A percentile compares a stretch with the other conserved stretches of the same genome.
Evolutionary conservation across 2,113 vertebrate species (phyloP).

Genomic region (Theristicus caerulescens): DNA sequence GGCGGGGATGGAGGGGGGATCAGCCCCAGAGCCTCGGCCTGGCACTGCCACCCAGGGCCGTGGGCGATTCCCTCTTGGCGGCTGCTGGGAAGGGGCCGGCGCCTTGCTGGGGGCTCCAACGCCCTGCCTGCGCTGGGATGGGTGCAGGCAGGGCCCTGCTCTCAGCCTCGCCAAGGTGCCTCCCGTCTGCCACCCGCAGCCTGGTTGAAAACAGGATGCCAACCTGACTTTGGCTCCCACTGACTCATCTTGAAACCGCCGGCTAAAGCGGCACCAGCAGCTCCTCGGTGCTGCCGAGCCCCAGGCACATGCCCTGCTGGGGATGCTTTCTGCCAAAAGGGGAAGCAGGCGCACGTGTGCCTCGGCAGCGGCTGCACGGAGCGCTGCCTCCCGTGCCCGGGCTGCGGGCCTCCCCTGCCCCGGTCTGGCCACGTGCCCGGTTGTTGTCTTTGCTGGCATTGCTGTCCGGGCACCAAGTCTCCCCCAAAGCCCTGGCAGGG

Average conservation of each 20-base stretch:
- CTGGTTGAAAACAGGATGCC: constrained; percentile 45
- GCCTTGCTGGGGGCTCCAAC: accelerated
- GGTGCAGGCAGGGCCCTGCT: not conserved
- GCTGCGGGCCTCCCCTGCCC: not conserved
- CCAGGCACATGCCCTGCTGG: accelerated
- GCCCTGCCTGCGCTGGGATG: not conserved
- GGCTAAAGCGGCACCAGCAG: not conserved
- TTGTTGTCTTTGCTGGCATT: not conserved
- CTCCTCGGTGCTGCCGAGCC: not conserved
- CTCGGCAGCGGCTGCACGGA: accelerated
- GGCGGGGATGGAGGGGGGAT: not conserved
- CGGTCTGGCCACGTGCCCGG: accelerated
- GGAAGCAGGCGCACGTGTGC: not conserved
- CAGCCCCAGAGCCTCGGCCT: not conserved
- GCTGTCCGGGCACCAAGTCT: not conserved
- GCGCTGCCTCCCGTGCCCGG: not conserved
- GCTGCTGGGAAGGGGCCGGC: not conserved
- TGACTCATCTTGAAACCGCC: constrained; percentile 24
- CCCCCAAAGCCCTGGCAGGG: not conserved
- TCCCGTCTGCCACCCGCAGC: not conserved
- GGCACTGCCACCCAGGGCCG: not conserved
- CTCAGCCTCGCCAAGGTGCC: not conserved
- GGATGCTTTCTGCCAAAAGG: not conserved
- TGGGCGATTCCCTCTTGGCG: accelerated
- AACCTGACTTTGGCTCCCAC: not conserved